Base-by-base conservation (phyloP, 92 coral and sea anemone genomes). In the Anthopleura xanthogrammica region DNA sequence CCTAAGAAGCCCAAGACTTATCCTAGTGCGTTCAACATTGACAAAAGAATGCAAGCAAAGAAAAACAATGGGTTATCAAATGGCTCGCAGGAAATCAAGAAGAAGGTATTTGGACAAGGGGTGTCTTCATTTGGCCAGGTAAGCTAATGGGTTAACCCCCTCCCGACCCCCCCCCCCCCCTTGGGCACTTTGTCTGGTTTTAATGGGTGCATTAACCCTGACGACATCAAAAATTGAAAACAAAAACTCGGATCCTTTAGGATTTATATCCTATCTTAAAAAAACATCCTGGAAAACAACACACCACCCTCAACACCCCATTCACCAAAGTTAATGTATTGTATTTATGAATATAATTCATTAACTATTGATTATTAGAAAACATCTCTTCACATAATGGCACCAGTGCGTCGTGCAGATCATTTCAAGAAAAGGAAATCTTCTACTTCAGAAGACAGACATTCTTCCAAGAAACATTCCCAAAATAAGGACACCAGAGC, bases 11-110 rank as follows among this genome's bases (percentile, higher is more conserved):
- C 74, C 16, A 83, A 70, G 78, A 84, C 60, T 19, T 84, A 84
- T 62, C 87, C 87, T 20, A 77, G 23, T 40, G 87, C 87, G n/a
- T 84, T 84, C 16, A 77, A 77, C 77, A 78, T 84, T 50, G 87
- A 13, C 42, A 84, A 84, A 36, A 77, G 87, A 76, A 84, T 84
- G 87, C 52, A 84, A 56, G 73, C 79, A 43, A 84, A 52, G 87
- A 75, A 68, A 50, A 65, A 50, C 58, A 57, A 64, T 14, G 46
- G 3, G 80, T 12, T 7, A 41, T 1, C 80, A 41, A 84, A 60
- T 56, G 76, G 36, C 10, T 78, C 87, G 3, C 79, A 75, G 19
- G 82, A 84, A 22, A 79, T 84, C 19, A 77, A 79, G 50, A 84
- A 77, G 87, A 84, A 84, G 54, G 87, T 84, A 0, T 84, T 84